Evolutionary conservation across 2,797 vertebrate genomes (phyloP), one percentile per base, ranked within the genome.

Genomic region (Microchirus variegatus): DNA sequence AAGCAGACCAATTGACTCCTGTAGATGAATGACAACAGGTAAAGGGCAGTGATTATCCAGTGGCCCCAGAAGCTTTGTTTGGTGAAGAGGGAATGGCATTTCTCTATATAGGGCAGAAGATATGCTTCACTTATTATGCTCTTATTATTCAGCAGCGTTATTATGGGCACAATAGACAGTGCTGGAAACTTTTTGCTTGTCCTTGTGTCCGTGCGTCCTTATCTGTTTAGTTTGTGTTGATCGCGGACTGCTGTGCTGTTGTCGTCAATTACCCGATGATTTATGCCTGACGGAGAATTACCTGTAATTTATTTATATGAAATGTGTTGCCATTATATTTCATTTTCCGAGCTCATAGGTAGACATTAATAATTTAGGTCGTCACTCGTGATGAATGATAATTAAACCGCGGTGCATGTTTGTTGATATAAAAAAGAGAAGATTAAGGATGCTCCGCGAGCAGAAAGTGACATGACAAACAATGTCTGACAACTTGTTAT

Each of bases 1-100:
- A 74, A 85, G 74, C 89, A 86, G 78, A 78, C 87, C 84, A 80
- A 86, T 89, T 90, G 89, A 87, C 85, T 89, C 71, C 63, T 79
- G 63, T 53, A 83, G 83, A 88, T 85, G 88, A 89, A 85, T 84
- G 79, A 84, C 82, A 80, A 77, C 86, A 89, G 86, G 86, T 89
- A 88, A 89, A 87, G 81, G 85, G 67, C 84, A 85, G 81, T 81
- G 84, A 87, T 89, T 85, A 87, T 83, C 85, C 54, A 73, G 60
- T 69, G 71, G 74, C 66, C 83, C 75, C 64, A 11, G 70, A 80
- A 73, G 84, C 83, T 86, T 84, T 90, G 82, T 83, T 87, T 87
- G 73, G 57, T 81, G 73, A 70, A 58, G 52, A 70, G 75, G 78
- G 81, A 80, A 59, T 66, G 43, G 40, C 67, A 70, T 65, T 53